These are phyloP conservation scores for Pocillopora damicornis DNA, from an alignment of 64 coral and sea anemone species.

Conservation along the genomic window DNA sequence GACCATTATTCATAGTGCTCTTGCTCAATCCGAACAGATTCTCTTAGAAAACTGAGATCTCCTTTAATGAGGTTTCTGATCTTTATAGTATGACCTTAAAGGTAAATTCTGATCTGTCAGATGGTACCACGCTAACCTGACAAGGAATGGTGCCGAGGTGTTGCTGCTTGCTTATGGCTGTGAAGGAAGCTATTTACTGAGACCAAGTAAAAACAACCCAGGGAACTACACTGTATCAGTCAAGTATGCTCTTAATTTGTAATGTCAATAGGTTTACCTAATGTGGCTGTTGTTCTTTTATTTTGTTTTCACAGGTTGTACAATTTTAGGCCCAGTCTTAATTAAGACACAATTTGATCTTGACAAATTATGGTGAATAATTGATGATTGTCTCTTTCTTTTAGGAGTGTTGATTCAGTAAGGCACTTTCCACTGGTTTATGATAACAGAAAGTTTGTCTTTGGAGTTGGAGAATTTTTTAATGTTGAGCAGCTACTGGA, in stretches of 20 bases:
- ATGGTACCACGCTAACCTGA: constrained; percentile 55
- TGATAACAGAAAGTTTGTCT: constrained; percentile 39
- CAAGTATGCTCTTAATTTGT: constrained; percentile 19
- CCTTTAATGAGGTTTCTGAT: no score
- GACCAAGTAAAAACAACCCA: constrained; percentile 51
- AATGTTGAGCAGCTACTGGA: constrained; percentile 47
- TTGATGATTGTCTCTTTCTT: no score
- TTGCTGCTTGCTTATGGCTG: constrained; percentile 61
- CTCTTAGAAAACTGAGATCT: no score
- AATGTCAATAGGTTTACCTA: no score
- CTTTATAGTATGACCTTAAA: no score
- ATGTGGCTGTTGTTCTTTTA: no score
- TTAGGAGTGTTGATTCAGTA: constrained; percentile 60
- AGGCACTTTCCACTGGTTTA: constrained; percentile 57
- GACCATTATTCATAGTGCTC: no score
- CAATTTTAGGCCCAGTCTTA: no score
- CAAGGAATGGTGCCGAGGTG: constrained; percentile 59
- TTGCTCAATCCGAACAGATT: no score
- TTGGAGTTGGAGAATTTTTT: constrained; percentile 75
- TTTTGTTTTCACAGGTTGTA: no score
- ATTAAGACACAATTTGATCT: no score
- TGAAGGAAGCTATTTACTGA: constrained; percentile 64
- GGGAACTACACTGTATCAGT: constrained; percentile 61
- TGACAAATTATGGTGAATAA: no score
- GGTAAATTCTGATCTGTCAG: constrained; percentile 7